Conservation (phyloP, 2,113 vertebrate genomes). For the Notothenia rossii region DNA sequence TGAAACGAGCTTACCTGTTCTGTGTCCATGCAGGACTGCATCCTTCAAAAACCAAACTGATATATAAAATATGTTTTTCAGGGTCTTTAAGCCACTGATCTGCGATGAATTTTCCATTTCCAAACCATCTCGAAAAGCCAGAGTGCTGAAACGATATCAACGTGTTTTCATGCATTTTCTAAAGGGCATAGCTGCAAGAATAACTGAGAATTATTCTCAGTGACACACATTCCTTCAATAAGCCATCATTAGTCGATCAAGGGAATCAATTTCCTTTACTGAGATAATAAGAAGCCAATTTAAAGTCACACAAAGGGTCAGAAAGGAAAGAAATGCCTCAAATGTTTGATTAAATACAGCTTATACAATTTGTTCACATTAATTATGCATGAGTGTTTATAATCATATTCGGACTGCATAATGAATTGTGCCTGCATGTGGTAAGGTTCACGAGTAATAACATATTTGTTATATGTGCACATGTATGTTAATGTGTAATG, state of each 20-base stretch:
- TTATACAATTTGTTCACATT: background rate
- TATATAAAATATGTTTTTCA: background rate
- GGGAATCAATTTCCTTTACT: constrained; percentile 10
- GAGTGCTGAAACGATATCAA: background rate
- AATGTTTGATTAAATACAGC: background rate
- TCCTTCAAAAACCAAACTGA: too few relatives aligned
- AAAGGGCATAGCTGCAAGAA: background rate
- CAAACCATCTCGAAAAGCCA: background rate
- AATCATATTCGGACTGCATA: too few relatives aligned
- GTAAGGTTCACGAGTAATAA: too few relatives aligned
- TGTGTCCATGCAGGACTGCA: too few relatives aligned
- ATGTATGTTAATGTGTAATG: background rate
- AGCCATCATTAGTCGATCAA: background rate
- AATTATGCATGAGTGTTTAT: background rate
- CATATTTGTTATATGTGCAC: background rate
- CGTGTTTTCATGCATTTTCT: background rate
- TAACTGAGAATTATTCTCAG: constrained; percentile 20
- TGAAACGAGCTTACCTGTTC: too few relatives aligned
- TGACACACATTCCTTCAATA: constrained; percentile 5
- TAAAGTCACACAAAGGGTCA: background rate
- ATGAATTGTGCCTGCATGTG: too few relatives aligned
- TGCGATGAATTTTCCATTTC: background rate
- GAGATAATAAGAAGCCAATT: background rate
- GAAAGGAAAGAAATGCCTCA: background rate
- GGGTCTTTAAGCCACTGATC: background rate